phyloP scores from a whole-genome alignment of 2,888 invertebrate species.

The Taenaris catops region DNA sequence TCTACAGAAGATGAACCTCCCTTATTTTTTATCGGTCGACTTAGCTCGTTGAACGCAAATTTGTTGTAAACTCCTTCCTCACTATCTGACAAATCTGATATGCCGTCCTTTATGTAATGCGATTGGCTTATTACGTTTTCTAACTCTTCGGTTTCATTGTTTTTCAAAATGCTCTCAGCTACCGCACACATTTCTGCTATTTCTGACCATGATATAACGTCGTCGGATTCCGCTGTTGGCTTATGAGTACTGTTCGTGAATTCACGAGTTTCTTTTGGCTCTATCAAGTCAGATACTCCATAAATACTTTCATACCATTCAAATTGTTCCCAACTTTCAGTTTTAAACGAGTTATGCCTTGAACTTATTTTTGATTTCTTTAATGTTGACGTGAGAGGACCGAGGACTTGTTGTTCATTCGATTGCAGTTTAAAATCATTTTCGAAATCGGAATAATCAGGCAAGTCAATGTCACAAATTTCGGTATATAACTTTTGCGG shows the following conservation, averaged over 20 bases:
- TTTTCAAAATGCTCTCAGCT: conserved; percentile 36
- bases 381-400: conserved; percentile 50
- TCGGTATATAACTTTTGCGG: conserved; percentile 28
- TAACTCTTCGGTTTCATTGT: conserved; percentile 30
- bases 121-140: conserved; percentile 53
- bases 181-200: conserved; percentile 46
- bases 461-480: conserved; percentile 45
- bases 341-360: conserved; percentile 34
- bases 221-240: conserved; percentile 25
- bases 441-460: conserved; percentile 55
- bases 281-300: conserved; percentile 47
- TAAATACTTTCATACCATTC: conserved; percentile 65
- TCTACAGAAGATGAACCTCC: conserved; percentile 56
- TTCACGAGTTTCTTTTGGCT: conserved; percentile 18
- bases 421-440: conserved; percentile 37
- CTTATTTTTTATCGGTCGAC: conserved; percentile 45
- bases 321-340: conserved; percentile 33
- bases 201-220: conserved; percentile 53
- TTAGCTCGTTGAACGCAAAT: conserved; percentile 59
- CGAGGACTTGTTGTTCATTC: conserved; percentile 28
- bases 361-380: conserved; percentile 48
- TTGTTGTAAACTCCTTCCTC: conserved; percentile 47
- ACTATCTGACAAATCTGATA: conserved; percentile 37
- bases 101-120: conserved; percentile 31
- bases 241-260: conserved; percentile 22